These are phyloP conservation scores for Galeruca laticollis DNA, from an alignment of 2,888 invertebrate genomes.

Conservation along the genomic window DNA sequence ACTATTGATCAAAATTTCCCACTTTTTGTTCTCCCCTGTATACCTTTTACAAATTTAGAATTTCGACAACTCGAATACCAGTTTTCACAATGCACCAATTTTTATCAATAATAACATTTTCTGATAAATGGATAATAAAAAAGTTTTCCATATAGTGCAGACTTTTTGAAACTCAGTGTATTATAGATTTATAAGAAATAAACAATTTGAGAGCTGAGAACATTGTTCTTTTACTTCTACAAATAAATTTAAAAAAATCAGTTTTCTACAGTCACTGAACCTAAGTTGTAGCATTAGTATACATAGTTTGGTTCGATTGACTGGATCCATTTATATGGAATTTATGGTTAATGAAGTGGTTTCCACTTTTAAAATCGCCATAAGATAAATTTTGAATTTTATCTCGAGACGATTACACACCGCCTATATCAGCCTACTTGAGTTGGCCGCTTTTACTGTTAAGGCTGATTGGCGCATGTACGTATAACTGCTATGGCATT, in stretches of 20 bases:
- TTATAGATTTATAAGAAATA: no score
- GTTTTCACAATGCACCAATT: no score
- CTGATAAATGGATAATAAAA: no score
- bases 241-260: background rate
- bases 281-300: constrained; percentile 28
- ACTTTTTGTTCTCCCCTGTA: no score
- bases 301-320: constrained; percentile 40
- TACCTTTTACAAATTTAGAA: no score
- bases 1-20: no score
- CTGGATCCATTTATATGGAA: constrained; percentile 47
- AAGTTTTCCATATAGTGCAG: no score
- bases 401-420: constrained; percentile 38
- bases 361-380: constrained; percentile 40
- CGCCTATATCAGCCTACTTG: constrained; percentile 22
- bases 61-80: no score
- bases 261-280: constrained; percentile 24
- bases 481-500: background rate
- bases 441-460: constrained; percentile 16
- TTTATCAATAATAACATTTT: no score
- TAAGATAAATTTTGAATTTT: constrained; percentile 44
- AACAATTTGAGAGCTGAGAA: no score
- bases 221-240: background rate
- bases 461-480: constrained; percentile 8
- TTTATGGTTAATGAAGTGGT: constrained; percentile 52
- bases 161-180: no score